Conservation (phyloP, 2,113 vertebrate genomes). For the Gobius niger region DNA sequence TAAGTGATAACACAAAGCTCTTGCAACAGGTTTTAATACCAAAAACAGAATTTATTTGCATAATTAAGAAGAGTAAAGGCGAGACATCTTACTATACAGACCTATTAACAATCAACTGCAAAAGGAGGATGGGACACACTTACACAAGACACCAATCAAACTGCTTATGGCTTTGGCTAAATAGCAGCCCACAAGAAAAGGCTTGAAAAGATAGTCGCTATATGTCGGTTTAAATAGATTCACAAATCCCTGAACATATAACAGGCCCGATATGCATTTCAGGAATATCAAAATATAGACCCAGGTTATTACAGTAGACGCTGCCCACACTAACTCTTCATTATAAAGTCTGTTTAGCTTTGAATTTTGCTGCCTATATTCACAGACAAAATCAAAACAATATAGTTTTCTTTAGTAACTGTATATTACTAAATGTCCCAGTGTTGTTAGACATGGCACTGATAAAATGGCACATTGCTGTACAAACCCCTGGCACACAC, state of each 20-base stretch:
- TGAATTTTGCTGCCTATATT: conserved; percentile 39
- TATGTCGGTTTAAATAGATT: conserved; percentile 51
- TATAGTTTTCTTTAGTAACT: conserved; percentile 31
- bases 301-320: conserved; percentile 55
- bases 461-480: conserved; percentile 39
- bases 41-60: conserved; percentile 83
- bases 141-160: conserved; percentile 39
- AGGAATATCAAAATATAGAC: conserved; percentile 29
- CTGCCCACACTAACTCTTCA: conserved; percentile 26
- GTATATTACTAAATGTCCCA: conserved; percentile 50
- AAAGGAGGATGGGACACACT: conserved; percentile 37
- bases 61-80: conserved; percentile 69
- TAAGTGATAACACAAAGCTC: background rate
- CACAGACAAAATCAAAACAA: conserved; percentile 51
- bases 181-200: conserved; percentile 55
- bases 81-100: conserved; percentile 61
- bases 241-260: conserved; percentile 66
- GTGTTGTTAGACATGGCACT: conserved; percentile 61
- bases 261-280: conserved; percentile 33
- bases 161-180: conserved; percentile 67
- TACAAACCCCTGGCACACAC: conserved; percentile 24
- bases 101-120: conserved; percentile 58
- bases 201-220: conserved; percentile 43
- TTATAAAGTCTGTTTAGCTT: conserved; percentile 31
- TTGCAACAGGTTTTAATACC: conserved; percentile 44